Conservation (phyloP, 2,113 vertebrate species). For the Telmatochromis sp. region DNA sequence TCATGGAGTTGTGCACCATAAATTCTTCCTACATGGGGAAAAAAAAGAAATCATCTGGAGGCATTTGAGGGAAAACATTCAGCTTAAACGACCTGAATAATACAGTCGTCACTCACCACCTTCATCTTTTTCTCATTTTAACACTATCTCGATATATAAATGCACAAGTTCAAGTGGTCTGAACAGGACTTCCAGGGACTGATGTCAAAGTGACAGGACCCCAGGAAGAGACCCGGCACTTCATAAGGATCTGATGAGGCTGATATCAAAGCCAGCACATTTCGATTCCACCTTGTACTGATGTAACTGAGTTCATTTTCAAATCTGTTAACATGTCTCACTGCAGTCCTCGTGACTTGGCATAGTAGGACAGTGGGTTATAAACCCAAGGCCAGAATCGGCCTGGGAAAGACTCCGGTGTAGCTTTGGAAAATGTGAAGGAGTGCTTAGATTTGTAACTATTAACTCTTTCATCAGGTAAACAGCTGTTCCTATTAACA, state of each 20-base stretch:
- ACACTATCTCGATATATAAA: background rate
- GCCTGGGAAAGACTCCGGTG: background rate
- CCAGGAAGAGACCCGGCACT: background rate
- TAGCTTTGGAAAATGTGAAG: background rate
- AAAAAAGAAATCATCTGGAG: background rate
- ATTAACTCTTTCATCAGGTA: background rate
- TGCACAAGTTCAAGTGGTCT: background rate
- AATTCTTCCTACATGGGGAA: background rate
- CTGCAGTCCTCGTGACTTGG: background rate
- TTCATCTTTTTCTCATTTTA: background rate
- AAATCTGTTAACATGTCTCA: background rate
- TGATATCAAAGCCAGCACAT: background rate
- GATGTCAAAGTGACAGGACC: background rate
- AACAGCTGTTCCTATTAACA: background rate
- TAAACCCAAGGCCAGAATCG: background rate
- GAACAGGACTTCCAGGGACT: background rate
- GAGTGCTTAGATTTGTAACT: background rate
- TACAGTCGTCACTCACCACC: background rate
- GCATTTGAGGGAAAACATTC: background rate
- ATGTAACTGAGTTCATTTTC: background rate
- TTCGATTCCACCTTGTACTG: background rate
- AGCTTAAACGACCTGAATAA: background rate
- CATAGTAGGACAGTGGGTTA: background rate
- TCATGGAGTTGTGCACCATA: background rate
- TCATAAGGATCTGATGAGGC: background rate